phyloP scores from a whole-genome alignment of 2,797 vertebrate species.

The Dendrocincla tyrannina region DNA sequence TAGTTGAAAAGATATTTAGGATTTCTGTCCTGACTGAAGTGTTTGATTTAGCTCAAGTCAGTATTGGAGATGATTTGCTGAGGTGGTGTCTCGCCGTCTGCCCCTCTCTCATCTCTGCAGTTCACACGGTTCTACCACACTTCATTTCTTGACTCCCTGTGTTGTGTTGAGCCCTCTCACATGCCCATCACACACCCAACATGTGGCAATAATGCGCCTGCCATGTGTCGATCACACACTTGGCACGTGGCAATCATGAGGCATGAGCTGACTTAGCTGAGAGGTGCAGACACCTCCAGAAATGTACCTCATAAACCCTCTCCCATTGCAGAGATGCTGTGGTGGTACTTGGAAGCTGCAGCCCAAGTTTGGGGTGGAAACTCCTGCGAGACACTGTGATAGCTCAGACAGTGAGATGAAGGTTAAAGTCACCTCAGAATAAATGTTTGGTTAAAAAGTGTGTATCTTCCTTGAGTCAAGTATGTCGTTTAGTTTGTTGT shows the following conservation, averaged over 20 bases:
- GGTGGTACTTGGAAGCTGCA: neutral
- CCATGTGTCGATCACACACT: fast-evolving
- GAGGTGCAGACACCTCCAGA: neutral
- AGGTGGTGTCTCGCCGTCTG: neutral
- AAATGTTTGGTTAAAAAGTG: neutral
- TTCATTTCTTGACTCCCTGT: neutral
- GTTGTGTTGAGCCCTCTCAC: neutral
- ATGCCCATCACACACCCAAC: fast-evolving
- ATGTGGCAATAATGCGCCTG: neutral
- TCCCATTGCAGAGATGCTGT: neutral
- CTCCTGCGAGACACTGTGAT: neutral
- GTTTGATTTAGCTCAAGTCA: slow-evolving; percentile 7
- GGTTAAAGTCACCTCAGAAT: neutral
- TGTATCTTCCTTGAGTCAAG: neutral
- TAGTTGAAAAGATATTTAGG: neutral
- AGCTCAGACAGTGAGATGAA: neutral
- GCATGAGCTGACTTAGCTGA: neutral
- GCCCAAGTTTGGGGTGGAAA: neutral
- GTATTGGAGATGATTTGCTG: neutral
- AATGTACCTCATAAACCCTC: neutral
- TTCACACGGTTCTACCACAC: neutral
- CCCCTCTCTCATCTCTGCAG: neutral
- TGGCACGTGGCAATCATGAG: neutral
- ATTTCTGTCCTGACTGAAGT: neutral
- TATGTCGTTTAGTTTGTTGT: neutral